These are phyloP conservation scores for Vanessa tameamea DNA, from an alignment of 1,140 invertebrate species.

Conservation along the genomic window DNA sequence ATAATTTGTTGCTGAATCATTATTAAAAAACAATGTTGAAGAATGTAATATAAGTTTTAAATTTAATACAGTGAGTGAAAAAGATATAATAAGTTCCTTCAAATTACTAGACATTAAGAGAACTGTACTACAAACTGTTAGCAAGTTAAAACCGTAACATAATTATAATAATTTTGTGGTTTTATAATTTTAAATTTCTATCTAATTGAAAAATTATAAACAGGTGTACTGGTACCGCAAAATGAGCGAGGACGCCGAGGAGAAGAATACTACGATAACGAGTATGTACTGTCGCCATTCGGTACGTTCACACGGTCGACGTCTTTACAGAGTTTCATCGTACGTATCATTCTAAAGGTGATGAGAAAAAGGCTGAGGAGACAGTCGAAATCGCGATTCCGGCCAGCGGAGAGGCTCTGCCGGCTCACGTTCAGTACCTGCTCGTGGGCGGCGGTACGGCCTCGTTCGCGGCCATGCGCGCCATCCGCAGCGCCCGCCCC, in stretches of 20 bases:
- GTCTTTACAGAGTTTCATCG: not conserved
- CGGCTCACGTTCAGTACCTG: conserved; percentile 63
- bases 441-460: conserved; percentile 69
- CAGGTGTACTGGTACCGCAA: conserved; percentile 5
- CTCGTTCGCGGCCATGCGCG: conserved; percentile 67
- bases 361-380: conserved; percentile 10
- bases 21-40: too few relatives aligned
- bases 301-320: too few relatives aligned
- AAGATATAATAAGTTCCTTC: too few relatives aligned
- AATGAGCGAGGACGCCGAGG: not conserved
- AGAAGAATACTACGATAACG: not conserved
- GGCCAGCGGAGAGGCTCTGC: conserved; percentile 35
- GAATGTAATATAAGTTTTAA: too few relatives aligned
- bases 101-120: too few relatives aligned
- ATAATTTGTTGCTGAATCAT: too few relatives aligned
- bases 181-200: not conserved
- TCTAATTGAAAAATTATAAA: not conserved
- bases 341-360: not conserved
- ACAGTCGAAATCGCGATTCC: conserved; percentile 33
- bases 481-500: conserved; percentile 59
- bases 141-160: too few relatives aligned
- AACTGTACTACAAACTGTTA: too few relatives aligned
- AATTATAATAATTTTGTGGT: too few relatives aligned
- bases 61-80: too few relatives aligned
- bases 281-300: not conserved